Base-by-base conservation (phyloP, 2,888 invertebrate genomes). In the Monopis laevigella region DNA sequence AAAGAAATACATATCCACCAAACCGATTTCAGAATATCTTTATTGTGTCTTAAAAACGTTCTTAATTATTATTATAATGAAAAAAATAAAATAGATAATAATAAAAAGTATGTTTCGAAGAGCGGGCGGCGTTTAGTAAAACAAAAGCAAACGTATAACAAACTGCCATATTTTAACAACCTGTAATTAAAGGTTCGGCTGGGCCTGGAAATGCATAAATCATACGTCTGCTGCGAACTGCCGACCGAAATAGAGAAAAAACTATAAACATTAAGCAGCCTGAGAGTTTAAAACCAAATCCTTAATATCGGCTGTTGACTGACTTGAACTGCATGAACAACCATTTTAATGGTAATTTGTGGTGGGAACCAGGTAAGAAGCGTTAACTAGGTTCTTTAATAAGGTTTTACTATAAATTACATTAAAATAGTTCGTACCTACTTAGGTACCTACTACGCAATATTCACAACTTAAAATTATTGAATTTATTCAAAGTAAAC, bases 151-250 rank as follows among this genome's bases (percentile, higher is more conserved):
- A 73, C 69, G 67, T 78, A 74, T 78, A 78, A 80, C 78, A 75
- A 78, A 78, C 80, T 78, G 80, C 75, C 78, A 80, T 80, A 80
- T 80, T 77, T 80, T 80, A 80, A 80, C 80, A 80, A 80, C 80
- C 63, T 77, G 71, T 80, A 80, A 80, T 80, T 80, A 80, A 80
- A 80, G 80, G 78, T 77, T 75, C 71, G 74, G 73, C 67, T 63
- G 66, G 67, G 65, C 65, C 74, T 69, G 74, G 63, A 77, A 77
- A 75, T 80, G 80, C 80, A 80, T 80, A 80, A 80, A 80, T 80
- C 80, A 80, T 74, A 62, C 64, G 65, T 68, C 70, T 66, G 75
- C 77, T 59, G 75, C 75, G 65, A 78, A 75, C 78, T 73, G 69
- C 72, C 69, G 74, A 65, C 75, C 77, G 74, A 80, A 78, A 78